A percentile compares a stretch with the other conserved stretches of the same genome.
Evolutionary conservation across 2,797 vertebrate species (phyloP).

Genomic region (Acanthurus lineatus): DNA sequence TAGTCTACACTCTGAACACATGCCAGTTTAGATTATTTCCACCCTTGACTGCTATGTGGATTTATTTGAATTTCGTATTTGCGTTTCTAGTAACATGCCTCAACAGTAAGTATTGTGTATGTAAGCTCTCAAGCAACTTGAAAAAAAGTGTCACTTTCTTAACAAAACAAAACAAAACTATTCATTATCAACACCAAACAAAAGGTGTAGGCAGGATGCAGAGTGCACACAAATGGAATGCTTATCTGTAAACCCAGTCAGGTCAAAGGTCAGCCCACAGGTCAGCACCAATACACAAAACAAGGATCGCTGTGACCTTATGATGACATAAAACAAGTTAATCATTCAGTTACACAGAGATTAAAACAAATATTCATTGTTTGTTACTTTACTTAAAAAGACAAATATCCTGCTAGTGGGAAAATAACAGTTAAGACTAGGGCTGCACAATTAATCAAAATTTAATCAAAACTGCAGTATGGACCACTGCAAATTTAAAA

Average conservation of each 20-base stretch:
- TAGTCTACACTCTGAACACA: not conserved
- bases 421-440: not conserved
- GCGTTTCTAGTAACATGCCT: not conserved
- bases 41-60: not conserved
- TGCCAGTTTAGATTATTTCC: conserved; percentile 7
- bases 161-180: conserved; percentile 28
- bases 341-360: not conserved
- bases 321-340: not conserved
- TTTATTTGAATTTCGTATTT: not conserved
- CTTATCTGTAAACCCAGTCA: not conserved
- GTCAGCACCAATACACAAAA: conserved; percentile 1
- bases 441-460: too few relatives aligned
- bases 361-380: not conserved
- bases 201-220: conserved; percentile 19
- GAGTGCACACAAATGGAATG: conserved; percentile 4
- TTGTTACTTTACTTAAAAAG: not conserved
- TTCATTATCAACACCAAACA: conserved; percentile 37
- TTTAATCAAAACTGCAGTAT: too few relatives aligned
- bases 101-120: not conserved
- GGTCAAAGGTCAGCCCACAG: conserved; percentile 13
- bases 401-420: not conserved
- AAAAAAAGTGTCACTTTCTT: not conserved
- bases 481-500: too few relatives aligned
- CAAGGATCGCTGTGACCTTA: not conserved
- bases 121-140: conserved; percentile 20